phyloP scores from a whole-genome alignment of 2,113 vertebrate genomes.

The Nycticorax nycticorax region DNA sequence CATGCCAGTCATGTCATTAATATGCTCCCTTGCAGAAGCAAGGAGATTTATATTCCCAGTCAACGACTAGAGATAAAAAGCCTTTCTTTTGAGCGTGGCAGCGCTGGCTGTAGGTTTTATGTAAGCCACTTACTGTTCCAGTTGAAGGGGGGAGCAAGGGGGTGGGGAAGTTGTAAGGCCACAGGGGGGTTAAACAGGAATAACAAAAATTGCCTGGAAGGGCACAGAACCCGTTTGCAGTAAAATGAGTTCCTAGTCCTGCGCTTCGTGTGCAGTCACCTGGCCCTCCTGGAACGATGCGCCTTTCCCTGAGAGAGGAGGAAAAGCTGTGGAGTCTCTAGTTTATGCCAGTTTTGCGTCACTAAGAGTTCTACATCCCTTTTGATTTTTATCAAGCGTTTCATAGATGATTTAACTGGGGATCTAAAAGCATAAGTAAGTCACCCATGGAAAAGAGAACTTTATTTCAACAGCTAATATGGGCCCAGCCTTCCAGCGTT shows the following conservation, averaged over 20 bases:
- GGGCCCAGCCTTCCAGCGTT: not conserved
- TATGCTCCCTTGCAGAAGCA: not conserved
- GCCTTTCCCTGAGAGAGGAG: not conserved
- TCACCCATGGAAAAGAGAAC: not conserved
- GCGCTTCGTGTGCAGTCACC: not conserved
- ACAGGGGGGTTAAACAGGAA: not conserved
- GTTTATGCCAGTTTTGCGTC: not conserved
- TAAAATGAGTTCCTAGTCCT: not conserved
- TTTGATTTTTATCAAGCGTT: not conserved
- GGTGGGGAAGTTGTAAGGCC: not conserved
- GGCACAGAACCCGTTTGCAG: not conserved
- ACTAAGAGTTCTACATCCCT: not conserved
- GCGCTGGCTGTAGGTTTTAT: constrained; percentile 38
- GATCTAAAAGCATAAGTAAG: not conserved
- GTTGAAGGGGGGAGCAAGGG: not conserved
- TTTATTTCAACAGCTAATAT: not conserved
- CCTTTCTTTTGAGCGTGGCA: constrained; percentile 32
- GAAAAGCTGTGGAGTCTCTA: not conserved
- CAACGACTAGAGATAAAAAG: not conserved
- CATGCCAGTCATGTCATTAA: not conserved
- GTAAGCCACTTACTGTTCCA: constrained; percentile 3
- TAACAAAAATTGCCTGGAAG: not conserved
- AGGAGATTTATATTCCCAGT: not conserved
- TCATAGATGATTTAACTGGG: not conserved
- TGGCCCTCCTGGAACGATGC: not conserved